phyloP scores from a whole-genome alignment of 2,113 vertebrate species.

The Pollimyrus isidori region DNA sequence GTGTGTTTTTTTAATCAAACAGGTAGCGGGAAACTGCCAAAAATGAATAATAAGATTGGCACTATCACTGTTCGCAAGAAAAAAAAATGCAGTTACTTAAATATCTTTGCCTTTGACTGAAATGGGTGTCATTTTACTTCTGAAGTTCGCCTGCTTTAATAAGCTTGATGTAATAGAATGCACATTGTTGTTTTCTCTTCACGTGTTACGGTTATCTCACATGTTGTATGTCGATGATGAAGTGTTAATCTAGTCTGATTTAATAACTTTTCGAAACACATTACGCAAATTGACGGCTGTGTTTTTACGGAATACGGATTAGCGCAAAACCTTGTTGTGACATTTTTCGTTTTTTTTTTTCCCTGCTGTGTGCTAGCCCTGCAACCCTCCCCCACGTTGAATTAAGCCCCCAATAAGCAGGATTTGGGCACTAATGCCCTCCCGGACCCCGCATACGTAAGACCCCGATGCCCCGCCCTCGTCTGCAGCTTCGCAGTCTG shows the following conservation, averaged over 20 bases:
- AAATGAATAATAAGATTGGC: neutral
- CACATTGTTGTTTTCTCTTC: neutral
- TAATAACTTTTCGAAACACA: neutral
- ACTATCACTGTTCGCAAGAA: neutral
- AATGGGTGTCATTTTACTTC: neutral
- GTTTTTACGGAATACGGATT: slow-evolving; percentile 11
- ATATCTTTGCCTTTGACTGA: neutral
- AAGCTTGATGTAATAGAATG: neutral
- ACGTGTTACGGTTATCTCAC: neutral
- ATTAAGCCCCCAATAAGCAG: slow-evolving; percentile 22
- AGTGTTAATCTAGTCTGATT: neutral
- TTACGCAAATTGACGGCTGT: neutral
- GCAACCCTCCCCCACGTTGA: neutral
- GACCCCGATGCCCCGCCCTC: neutral
- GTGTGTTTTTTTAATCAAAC: neutral
- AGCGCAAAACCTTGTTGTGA: slow-evolving; percentile 10
- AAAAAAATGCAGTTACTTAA: neutral
- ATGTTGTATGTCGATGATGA: neutral
- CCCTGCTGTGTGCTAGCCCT: neutral
- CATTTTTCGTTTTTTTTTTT: neutral
- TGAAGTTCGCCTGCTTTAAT: neutral
- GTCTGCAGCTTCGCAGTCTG: neutral
- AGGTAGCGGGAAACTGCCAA: neutral
- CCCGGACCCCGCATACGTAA: slow-evolving; percentile 55
- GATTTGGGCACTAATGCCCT: slow-evolving; percentile 72